Conservation (phyloP, 2,797 vertebrate genomes). For the Phataginus tetradactyla region DNA sequence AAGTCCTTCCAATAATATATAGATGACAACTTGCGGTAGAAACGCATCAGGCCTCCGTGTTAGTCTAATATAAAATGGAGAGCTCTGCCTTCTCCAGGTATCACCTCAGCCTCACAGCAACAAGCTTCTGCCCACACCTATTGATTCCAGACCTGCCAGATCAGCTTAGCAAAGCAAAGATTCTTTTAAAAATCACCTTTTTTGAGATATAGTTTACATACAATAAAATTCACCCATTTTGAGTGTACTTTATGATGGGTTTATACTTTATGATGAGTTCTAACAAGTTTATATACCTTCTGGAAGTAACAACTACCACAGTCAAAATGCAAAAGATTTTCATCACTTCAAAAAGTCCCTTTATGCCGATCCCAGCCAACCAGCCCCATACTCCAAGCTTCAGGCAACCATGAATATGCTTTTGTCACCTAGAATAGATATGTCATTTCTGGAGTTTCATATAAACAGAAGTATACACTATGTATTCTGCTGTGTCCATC, state of each 20-base stretch:
- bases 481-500: background rate
- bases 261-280: background rate
- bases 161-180: background rate
- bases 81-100: background rate
- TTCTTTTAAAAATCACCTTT: background rate
- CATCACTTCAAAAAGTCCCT: background rate
- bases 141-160: background rate
- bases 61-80: background rate
- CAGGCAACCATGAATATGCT: background rate
- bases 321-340: constrained; percentile 30
- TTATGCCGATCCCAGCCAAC: background rate
- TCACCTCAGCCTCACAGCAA: background rate
- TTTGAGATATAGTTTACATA: background rate
- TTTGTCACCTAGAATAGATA: background rate
- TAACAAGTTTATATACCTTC: background rate
- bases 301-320: background rate
- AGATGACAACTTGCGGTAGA: background rate
- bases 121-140: background rate
- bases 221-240: background rate
- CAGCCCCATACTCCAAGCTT: background rate
- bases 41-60: background rate
- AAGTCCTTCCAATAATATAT: background rate
- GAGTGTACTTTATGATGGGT: background rate
- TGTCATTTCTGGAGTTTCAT: background rate
- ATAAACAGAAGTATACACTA: background rate